Base-by-base conservation (phyloP, 2,888 invertebrate species). In the Chydorus sphaericus region DNA sequence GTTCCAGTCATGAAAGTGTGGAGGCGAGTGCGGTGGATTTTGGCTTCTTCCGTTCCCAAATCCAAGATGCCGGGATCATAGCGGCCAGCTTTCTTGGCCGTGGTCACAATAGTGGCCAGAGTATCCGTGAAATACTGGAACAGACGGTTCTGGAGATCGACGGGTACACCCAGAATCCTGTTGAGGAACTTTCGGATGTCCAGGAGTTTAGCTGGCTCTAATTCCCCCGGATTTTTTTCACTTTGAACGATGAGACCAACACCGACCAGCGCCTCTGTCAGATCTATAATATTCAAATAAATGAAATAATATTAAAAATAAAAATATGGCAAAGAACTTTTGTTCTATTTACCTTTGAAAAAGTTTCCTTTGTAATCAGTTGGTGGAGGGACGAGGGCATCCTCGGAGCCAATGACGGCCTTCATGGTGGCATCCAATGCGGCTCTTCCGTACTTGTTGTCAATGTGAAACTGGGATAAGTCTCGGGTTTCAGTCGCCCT, bases 181-280 rank as follows among this genome's bases (percentile, higher is more conserved):
- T 98, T 98, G 59, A 98, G 79, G 77, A 98, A 99, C 76, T 97
- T 98, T 60, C 92, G 89, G 79, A 98, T 96, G 70, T 93, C 93
- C 71, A 91, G 91, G 66, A 94, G 94, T 74, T 92, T 92, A 64
- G 92, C 92, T 2, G 91, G 71, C 16, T 83, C 80, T 49, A 89
- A 73, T 30, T 83, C 78, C 3, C 88, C 88, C 1, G 87, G 86
- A 74, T 79, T 78, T 57, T 75, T 77, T 68, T 89, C 88, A 69
- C 85, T 88, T 70, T 88, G 86, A 58, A 85, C 82, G 62, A 96
- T 87, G 61, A 98, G 75, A 0, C 97, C 97, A 50, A 97, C 97
- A 49, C 97, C 96, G 36, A 94, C 85, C 52, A 97, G 75, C n/a
- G 92, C 93, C 59, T 81, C 83, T 38, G 91, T 90, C 62, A 94